Conservation (phyloP, 2,888 invertebrate genomes). For the Drosophila gaucha region DNA sequence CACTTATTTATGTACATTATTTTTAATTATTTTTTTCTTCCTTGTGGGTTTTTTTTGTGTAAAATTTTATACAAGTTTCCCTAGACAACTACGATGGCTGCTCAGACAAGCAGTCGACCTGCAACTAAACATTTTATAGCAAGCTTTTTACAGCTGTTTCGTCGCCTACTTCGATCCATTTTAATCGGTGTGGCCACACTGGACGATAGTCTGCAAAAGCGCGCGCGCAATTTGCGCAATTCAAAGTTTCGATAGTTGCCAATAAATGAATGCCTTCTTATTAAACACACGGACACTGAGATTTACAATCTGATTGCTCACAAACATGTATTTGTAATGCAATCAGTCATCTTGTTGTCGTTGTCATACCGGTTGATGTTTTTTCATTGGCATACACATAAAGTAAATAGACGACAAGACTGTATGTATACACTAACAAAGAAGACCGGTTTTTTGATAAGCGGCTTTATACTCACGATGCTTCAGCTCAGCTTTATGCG, state of each 20-base stretch:
- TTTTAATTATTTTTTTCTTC: constrained; percentile 54
- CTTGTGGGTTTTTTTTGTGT: constrained; percentile 38
- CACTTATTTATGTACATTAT: constrained; percentile 62
- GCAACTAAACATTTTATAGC: constrained; percentile 48
- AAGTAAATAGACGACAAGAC: neutral
- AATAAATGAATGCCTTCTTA: neutral
- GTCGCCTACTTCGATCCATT: constrained; percentile 21
- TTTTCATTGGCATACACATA: no score
- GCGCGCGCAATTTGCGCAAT: constrained; percentile 11
- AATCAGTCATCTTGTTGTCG: neutral
- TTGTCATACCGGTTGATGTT: neutral
- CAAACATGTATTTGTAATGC: neutral
- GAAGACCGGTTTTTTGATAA: constrained; percentile 62
- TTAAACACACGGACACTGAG: neutral
- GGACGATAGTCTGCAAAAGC: neutral
- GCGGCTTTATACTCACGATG: constrained; percentile 29
- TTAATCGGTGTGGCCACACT: constrained; percentile 13
- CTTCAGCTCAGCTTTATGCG: constrained; percentile 27
- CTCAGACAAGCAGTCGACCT: constrained; percentile 55
- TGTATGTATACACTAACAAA: constrained; percentile 3
- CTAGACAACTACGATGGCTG: constrained; percentile 63
- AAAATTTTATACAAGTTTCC: constrained; percentile 64
- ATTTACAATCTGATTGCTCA: neutral
- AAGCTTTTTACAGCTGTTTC: constrained; percentile 59
- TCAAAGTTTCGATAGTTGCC: constrained; percentile 12